Evolutionary conservation across 2,888 invertebrate genomes (phyloP).

Genomic region (Salpingus planirostris): DNA sequence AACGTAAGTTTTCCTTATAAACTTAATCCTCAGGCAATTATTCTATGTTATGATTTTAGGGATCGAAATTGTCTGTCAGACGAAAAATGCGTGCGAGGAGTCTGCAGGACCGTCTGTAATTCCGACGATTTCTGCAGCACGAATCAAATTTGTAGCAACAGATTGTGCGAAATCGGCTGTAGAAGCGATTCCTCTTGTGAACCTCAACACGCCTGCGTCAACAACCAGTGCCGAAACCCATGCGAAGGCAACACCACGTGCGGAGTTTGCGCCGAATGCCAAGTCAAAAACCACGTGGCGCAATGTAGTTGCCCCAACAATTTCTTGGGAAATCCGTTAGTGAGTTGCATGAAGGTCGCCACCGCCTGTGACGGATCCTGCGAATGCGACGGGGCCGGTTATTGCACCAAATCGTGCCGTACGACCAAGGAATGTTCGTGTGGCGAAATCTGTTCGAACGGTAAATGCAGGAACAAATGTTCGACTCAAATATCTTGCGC

Average conservation of each 20-base stretch:
- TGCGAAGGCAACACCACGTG: constrained; percentile 66
- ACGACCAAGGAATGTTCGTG: constrained; percentile 64
- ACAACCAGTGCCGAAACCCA: constrained; percentile 78
- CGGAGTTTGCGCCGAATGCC: constrained; percentile 76
- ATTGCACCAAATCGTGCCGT: constrained; percentile 64
- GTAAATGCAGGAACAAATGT: constrained; percentile 67
- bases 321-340: constrained; percentile 73
- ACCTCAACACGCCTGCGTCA: constrained; percentile 66
- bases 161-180: constrained; percentile 80
- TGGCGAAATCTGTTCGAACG: constrained; percentile 67
- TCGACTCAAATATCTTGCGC: constrained; percentile 58
- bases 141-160: constrained; percentile 79
- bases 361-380: constrained; percentile 67
- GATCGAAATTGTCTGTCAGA: constrained; percentile 75
- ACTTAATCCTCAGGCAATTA: not conserved
- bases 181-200: constrained; percentile 74
- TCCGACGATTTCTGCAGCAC: constrained; percentile 71
- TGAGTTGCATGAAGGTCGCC: constrained; percentile 65
- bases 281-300: constrained; percentile 73
- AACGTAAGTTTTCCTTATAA: constrained; percentile 45
- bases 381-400: constrained; percentile 73
- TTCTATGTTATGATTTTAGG: constrained; percentile 41
- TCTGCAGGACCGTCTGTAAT: constrained; percentile 79
- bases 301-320: constrained; percentile 79
- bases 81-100: constrained; percentile 75